These are phyloP conservation scores for Acholoe squamosa DNA, from an alignment of 2,888 invertebrate genomes.

Conservation along the genomic window DNA sequence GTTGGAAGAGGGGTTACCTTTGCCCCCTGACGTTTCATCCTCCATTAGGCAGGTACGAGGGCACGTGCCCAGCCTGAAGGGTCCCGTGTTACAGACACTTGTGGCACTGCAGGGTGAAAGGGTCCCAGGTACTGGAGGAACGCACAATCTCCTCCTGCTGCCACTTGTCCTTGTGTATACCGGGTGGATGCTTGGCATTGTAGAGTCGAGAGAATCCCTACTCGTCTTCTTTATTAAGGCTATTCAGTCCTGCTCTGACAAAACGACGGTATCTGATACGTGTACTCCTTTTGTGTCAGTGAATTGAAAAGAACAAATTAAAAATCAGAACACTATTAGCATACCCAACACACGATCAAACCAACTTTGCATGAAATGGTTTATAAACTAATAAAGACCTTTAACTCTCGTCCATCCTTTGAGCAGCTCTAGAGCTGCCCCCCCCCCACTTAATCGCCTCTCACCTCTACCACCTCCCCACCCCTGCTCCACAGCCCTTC, in stretches of 20 bases:
- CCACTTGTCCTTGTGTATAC: constrained; percentile 15
- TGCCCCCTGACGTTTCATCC: constrained; percentile 37
- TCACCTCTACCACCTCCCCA: not conserved
- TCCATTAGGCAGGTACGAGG: constrained; percentile 34
- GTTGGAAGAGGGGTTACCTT: constrained; percentile 26
- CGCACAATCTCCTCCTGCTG: not conserved
- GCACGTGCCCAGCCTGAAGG: not conserved
- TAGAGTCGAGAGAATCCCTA: not conserved
- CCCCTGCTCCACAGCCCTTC: not conserved
- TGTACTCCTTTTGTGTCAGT: too few species aligned
- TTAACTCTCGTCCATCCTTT: not conserved
- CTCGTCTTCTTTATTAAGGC: too few species aligned
- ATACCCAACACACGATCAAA: not conserved
- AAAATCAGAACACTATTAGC: too few species aligned
- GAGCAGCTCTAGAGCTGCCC: not conserved
- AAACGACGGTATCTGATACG: too few species aligned
- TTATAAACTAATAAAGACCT: not conserved
- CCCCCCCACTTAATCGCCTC: not conserved
- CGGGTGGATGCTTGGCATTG: not conserved
- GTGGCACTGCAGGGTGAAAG: not conserved
- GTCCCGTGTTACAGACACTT: not conserved
- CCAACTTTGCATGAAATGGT: not conserved
- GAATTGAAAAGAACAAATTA: too few species aligned
- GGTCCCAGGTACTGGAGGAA: not conserved
- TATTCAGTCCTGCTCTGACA: too few species aligned